Evolutionary conservation across 2,888 invertebrate genomes (phyloP), one percentile per base, ranked within the genome.

Genomic region (Temnothorax unifasciatus): DNA sequence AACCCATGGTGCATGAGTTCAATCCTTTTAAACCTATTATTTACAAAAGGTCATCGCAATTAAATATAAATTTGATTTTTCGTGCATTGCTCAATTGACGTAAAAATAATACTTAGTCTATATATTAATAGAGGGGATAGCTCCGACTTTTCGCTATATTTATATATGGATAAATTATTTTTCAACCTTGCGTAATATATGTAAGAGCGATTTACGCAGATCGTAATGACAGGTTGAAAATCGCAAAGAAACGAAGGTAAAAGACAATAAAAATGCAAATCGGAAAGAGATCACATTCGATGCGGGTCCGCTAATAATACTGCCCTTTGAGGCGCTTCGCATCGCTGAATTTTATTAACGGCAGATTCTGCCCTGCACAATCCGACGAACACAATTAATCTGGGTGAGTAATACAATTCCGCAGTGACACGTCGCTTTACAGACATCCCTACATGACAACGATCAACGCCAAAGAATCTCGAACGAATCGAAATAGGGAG

Each of bases 321-420:
- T 50, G n/a, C 57, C 59, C 25, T 57, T 47, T 59, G 47, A 73
- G 73, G 73, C 25, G 73, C 47, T 81, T 81, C 79, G 44, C 34
- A 69, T 73, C 73, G 59, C 73, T 59, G 73, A 59, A 52, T 73
- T 71, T 73, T 52, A 29, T 73, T 79, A 44, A 57, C 47, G 47
- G 74, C 69, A 68, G 41, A 38, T 69, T 15, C 29, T 59, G 73
- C 44, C 13, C 71, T 29, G 85, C 71, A 71, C 74, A 63, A 82
- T 71, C n/a, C 74, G 41, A 83, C 84, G 71, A 76, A 69, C 68
- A 81, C 77, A 81, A 63, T 81, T 81, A 81, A 81, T 71, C 44
- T 59, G 59, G 29, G 47, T 59, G 59, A 81, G 47, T 81, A 75
- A 86, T 79, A 87, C 88, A 83, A 86, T 84, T 86, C 71, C 76